These are phyloP conservation scores for Lithobates sylvaticus DNA, from an alignment of 2,797 vertebrate genomes.

Conservation along the genomic window DNA sequence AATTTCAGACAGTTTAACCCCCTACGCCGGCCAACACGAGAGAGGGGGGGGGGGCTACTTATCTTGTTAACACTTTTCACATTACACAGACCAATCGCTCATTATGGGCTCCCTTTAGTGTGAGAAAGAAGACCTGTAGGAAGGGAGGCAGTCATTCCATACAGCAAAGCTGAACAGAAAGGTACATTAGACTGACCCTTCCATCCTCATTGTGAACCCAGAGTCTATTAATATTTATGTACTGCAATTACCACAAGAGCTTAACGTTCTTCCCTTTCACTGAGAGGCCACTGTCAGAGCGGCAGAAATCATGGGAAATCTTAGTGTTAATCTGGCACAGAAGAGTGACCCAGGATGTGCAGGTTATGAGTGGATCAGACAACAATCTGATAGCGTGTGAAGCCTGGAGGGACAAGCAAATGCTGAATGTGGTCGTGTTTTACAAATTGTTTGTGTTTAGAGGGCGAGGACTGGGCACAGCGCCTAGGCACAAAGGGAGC, in stretches of 20 bases:
- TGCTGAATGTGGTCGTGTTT: conserved; percentile 37
- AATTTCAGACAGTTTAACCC: too few relatives aligned
- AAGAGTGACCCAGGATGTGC: background rate
- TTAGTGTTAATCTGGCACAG: background rate
- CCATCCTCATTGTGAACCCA: background rate
- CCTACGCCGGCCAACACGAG: too few relatives aligned
- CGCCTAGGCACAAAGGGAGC: conserved; percentile 37
- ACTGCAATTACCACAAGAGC: background rate
- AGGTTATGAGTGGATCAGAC: background rate
- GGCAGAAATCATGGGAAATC: background rate
- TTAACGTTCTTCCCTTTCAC: background rate
- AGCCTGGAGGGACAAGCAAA: conserved; percentile 20
- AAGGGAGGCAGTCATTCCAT: background rate
- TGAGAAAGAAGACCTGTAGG: conserved; percentile 8
- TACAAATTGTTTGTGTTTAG: conserved; percentile 53
- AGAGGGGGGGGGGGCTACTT: too few relatives aligned
- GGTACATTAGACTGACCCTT: background rate
- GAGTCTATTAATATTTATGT: background rate
- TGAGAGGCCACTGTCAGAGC: background rate
- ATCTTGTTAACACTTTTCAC: too few relatives aligned
- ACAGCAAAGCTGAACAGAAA: background rate
- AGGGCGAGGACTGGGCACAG: conserved; percentile 36
- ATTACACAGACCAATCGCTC: conserved; percentile 8
- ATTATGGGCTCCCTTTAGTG: background rate
- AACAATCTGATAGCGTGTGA: conserved; percentile 42